These are phyloP conservation scores for Heterocephalus glaber DNA, from an alignment of 2,113 vertebrate genomes.

Conservation along the genomic window DNA sequence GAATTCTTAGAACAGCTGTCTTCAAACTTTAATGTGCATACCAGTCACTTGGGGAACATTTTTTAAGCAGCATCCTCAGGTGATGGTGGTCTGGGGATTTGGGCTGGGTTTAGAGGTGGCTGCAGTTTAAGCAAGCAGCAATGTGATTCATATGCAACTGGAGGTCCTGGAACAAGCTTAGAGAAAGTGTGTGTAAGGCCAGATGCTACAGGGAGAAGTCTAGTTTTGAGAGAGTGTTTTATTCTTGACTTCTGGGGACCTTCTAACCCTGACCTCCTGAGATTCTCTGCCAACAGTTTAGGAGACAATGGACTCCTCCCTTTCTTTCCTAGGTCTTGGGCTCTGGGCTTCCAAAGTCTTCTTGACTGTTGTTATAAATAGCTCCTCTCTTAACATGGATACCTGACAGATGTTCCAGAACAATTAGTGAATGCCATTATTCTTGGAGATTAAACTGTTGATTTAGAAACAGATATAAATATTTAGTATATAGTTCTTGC, in stretches of 20 bases:
- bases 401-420: not conserved
- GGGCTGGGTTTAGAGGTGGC: not conserved
- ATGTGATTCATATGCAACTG: not conserved
- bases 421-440: constrained; percentile 25
- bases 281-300: not conserved
- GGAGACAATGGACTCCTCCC: not conserved
- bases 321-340: not conserved
- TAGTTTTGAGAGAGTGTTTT: not conserved
- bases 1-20: constrained; percentile 32
- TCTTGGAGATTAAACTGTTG: constrained; percentile 46
- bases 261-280: not conserved
- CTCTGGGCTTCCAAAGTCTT: not conserved
- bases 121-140: not conserved
- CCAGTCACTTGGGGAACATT: not conserved
- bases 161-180: not conserved
- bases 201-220: not conserved
- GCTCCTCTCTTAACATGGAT: not conserved
- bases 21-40: not conserved
- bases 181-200: not conserved
- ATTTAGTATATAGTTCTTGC: constrained; percentile 58
- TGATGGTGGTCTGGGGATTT: not conserved
- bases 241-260: not conserved
- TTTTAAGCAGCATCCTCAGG: not conserved
- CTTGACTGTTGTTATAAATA: not conserved
- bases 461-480: constrained; percentile 63